Conservation (phyloP, 2,888 invertebrate genomes). For the Conops quadrifasciatus region DNA sequence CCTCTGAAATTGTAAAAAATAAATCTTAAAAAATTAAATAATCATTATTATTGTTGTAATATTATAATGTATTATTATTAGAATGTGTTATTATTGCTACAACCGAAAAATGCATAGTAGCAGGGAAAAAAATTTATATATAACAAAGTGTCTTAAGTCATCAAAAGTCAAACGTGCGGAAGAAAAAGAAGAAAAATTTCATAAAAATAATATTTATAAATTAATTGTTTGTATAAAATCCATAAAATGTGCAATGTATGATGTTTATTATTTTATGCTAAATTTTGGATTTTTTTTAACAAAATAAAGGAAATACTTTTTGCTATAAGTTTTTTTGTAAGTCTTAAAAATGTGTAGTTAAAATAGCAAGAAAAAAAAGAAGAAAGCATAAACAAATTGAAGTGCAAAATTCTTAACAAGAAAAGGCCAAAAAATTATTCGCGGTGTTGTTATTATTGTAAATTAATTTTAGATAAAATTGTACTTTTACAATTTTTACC, state of each 20-base stretch:
- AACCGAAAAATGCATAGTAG: not conserved
- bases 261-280: too few species aligned
- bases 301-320: too few species aligned
- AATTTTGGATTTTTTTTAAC: too few species aligned
- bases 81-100: not conserved
- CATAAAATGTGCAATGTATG: too few species aligned
- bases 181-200: not conserved
- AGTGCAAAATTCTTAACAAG: too few species aligned
- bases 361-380: not conserved
- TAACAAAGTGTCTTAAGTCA: slow-evolving; percentile 28
- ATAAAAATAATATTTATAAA: not conserved
- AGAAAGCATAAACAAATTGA: not conserved
- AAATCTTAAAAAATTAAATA: too few species aligned
- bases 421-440: too few species aligned
- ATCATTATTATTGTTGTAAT: not conserved
- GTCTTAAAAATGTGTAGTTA: too few species aligned
- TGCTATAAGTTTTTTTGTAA: too few species aligned
- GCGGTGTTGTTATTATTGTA: slow-evolving; percentile 8
- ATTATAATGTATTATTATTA: not conserved
- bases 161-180: not conserved
- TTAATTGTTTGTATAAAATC: too few species aligned
- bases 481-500: not conserved
- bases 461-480: not conserved
- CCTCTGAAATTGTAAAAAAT: not conserved
- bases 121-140: not conserved